phyloP scores from a whole-genome alignment of 2,888 invertebrate species.

The Agrotis segetum region DNA sequence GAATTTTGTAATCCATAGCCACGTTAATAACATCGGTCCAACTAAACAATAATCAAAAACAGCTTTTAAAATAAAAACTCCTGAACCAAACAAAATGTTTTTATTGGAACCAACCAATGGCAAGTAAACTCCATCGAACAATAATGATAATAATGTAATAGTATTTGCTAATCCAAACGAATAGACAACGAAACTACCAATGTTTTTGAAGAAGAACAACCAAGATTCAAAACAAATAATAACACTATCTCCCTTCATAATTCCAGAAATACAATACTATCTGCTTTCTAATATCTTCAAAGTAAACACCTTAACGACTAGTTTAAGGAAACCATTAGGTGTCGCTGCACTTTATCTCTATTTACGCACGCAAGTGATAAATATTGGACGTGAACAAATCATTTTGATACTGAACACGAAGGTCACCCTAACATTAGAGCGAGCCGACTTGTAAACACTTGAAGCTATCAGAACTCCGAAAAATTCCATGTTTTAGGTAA shows the following conservation, averaged over 20 bases:
- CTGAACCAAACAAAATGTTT: no score
- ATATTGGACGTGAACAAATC: conserved; percentile 35
- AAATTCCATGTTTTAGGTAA: conserved; percentile 20
- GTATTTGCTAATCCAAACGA: background rate
- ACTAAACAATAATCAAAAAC: no score
- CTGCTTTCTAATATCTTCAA: conserved; percentile 11
- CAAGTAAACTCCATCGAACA: background rate
- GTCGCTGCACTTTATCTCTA: conserved; percentile 50
- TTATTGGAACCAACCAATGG: background rate
- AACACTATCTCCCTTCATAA: background rate
- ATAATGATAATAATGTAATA: background rate
- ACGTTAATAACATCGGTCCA: no score
- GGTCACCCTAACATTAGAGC: conserved; percentile 30
- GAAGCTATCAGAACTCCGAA: conserved; percentile 34
- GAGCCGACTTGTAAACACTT: conserved; percentile 49
- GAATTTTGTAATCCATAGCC: no score
- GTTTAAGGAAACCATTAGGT: conserved; percentile 12
- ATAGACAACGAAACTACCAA: background rate
- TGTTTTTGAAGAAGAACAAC: no score
- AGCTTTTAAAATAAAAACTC: no score
- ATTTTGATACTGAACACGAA: conserved; percentile 31
- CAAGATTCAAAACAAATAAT: background rate
- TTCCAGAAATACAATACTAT: background rate
- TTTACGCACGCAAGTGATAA: conserved; percentile 40
- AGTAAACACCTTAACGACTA: conserved; percentile 11